These are phyloP conservation scores for Chrysolina oricalcia DNA, from an alignment of 2,888 invertebrate species.

Conservation along the genomic window DNA sequence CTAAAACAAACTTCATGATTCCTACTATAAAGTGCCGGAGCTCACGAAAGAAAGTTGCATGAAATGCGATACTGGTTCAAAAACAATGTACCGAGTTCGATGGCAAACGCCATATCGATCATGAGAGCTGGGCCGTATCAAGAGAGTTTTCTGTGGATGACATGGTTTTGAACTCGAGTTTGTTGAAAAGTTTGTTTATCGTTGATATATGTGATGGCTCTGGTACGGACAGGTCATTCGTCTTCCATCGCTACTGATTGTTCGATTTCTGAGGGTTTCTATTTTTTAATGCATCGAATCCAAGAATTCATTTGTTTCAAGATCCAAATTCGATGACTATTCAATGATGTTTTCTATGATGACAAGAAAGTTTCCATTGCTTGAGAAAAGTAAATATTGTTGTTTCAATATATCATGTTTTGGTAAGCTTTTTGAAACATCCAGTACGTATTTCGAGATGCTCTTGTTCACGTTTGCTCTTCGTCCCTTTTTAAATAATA, in stretches of 20 bases:
- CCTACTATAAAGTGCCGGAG: conserved; percentile 7
- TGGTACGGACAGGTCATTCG: not conserved
- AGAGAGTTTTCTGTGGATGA: conserved; percentile 8
- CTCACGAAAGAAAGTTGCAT: conserved; percentile 17
- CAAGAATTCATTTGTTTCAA: too few species aligned
- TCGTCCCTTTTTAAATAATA: too few species aligned
- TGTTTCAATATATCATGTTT: too few species aligned
- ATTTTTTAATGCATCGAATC: too few species aligned
- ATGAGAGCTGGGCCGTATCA: not conserved
- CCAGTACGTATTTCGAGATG: too few species aligned
- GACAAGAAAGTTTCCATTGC: too few species aligned
- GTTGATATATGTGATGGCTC: not conserved
- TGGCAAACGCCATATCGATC: conserved; percentile 5
- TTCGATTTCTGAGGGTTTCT: not conserved
- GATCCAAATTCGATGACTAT: too few species aligned
- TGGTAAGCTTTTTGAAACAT: too few species aligned
- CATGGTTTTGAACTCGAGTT: conserved; percentile 5
- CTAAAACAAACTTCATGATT: conserved; percentile 15
- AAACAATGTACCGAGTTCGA: conserved; percentile 14
- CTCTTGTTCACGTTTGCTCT: too few species aligned
- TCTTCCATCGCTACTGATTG: not conserved
- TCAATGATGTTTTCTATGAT: too few species aligned
- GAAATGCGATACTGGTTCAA: conserved; percentile 19
- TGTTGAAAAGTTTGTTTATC: not conserved
- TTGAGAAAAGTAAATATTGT: too few species aligned